Evolutionary conservation across 2,888 invertebrate species (phyloP).

Genomic region (Eupithecia exiguata): DNA sequence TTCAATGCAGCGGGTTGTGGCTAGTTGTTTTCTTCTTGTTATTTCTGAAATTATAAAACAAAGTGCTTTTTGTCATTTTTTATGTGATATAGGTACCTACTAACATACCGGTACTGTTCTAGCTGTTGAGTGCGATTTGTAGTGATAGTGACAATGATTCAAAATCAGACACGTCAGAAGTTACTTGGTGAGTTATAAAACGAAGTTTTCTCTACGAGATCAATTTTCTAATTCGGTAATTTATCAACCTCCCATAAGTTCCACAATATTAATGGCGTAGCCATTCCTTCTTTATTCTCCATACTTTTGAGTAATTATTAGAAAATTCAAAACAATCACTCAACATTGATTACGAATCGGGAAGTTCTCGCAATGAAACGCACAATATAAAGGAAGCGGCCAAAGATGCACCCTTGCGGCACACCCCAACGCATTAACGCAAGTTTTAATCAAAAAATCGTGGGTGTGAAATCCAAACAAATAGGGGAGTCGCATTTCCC

Average conservation of each 20-base stretch:
- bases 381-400: constrained; percentile 64
- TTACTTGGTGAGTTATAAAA: constrained; percentile 23
- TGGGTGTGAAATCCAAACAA: constrained; percentile 82
- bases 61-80: neutral
- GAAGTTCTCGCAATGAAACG: constrained; percentile 36
- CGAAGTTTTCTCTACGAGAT: neutral
- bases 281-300: neutral
- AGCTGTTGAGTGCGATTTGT: neutral
- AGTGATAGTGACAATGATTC: constrained; percentile 21
- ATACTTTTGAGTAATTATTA: neutral
- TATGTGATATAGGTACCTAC: neutral
- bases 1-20: constrained; percentile 2
- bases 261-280: neutral
- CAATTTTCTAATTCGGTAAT: neutral
- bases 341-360: constrained; percentile 40
- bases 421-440: constrained; percentile 71
- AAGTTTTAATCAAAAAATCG: constrained; percentile 79
- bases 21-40: neutral
- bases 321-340: constrained; percentile 27
- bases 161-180: constrained; percentile 15
- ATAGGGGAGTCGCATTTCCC: constrained; percentile 74
- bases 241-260: neutral
- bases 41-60: neutral
- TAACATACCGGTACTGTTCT: no score
- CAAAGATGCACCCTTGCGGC: constrained; percentile 73